Evolutionary conservation across 2,888 invertebrate genomes (phyloP), one percentile per base, ranked within the genome.

Genomic region (Apotomis capreana): DNA sequence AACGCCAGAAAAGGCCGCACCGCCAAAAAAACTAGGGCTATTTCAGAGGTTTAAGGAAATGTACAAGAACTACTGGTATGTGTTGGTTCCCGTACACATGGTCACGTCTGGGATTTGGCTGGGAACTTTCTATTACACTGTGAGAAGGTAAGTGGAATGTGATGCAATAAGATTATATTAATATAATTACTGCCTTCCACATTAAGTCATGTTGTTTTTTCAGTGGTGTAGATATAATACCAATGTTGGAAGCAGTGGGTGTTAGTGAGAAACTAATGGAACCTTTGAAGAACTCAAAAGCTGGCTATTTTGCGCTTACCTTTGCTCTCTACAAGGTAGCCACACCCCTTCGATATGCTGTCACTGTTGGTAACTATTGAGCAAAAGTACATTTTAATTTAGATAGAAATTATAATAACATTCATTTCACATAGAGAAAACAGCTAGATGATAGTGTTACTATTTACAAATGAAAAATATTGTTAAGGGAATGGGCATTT

Each of bases 61-160:
- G 96, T 97, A 97, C 85, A 97, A 96, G 86, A 97, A 98, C 84
- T 99, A 99, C 90, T 99, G 99, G 97, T 98, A 99, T 90, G 97
- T 99, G 69, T 91, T 99, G 71, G 94, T 99, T 71, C 99, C 98
- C 4, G 99, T 99, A 3, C 99, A 99, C 90, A 84, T 97, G 63
- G 95, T 95, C 15, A 98, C 98, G 9, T 99, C 99, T 3, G 92
- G 95, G 49, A 94, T 96, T 70, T 99, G 99, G 99, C 96, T 97
- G 87, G 97, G 96, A 13, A 92, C 95, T 26, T 98, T 98, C 89
- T 99, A 98, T 90, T 96, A 97, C 84, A 89, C 96, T 79, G 97
- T 97, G 9, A 95, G 95, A 88, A 97, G 97, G 98, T 98, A 93
- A 89, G 78, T 79, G 72, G 62, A 51, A 5, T 36, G 55, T 65